Conservation (phyloP, 2,888 invertebrate genomes). For the Ectropis crepuscularia region DNA sequence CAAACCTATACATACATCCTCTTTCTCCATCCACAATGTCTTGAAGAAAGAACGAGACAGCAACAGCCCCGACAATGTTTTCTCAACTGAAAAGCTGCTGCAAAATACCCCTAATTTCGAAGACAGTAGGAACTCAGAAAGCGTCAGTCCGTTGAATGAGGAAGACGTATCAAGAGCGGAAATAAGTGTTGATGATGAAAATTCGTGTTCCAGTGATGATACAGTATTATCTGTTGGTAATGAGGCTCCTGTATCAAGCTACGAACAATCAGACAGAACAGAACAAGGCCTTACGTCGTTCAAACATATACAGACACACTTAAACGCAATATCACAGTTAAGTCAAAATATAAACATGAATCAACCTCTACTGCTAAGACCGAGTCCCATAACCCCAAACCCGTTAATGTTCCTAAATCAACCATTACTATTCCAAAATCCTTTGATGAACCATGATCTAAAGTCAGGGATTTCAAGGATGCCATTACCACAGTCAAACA, state of each 20-base stretch:
- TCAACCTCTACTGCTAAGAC: conserved; percentile 73
- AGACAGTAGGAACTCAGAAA: conserved; percentile 59
- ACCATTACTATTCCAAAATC: conserved; percentile 74
- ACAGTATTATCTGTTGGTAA: conserved; percentile 93
- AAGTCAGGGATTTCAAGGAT: conserved; percentile 63
- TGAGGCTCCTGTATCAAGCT: conserved; percentile 85
- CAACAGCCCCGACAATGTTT: conserved; percentile 78
- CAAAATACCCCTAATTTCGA: conserved; percentile 68
- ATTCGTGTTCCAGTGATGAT: conserved; percentile 90
- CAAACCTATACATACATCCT: conserved; percentile 68
- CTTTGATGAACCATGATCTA: conserved; percentile 70
- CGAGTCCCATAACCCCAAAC: conserved; percentile 80
- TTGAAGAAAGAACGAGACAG: conserved; percentile 78
- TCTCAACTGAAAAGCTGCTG: conserved; percentile 77
- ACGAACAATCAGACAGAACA: conserved; percentile 55
- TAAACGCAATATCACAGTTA: conserved; percentile 88
- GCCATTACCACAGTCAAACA: conserved; percentile 63
- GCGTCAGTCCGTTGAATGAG: conserved; percentile 69
- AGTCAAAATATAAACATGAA: conserved; percentile 78
- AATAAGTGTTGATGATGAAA: conserved; percentile 82
- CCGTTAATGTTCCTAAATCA: conserved; percentile 81
- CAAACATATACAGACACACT: conserved; percentile 88
- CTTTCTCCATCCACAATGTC: conserved; percentile 81
- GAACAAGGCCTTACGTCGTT: conserved; percentile 81
- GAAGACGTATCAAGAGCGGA: conserved; percentile 73